phyloP scores from a whole-genome alignment of 2,113 vertebrate species.

The Anser brachyrhynchus region DNA sequence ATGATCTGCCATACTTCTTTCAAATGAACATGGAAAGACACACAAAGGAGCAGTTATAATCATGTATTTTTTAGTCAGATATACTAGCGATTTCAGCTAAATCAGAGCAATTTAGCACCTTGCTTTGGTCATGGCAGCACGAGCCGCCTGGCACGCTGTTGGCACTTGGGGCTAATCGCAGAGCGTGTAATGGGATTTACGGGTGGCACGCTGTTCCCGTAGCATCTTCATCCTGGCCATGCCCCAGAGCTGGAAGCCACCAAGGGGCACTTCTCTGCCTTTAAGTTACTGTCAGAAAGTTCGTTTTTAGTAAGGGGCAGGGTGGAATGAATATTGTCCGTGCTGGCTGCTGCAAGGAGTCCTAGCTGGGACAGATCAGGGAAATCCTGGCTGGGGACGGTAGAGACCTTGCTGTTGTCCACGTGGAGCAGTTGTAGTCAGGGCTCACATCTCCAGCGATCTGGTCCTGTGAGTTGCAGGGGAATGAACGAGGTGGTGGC shows the following conservation, averaged over 20 bases:
- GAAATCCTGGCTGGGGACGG: neutral
- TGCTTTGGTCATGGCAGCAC: neutral
- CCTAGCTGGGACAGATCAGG: neutral
- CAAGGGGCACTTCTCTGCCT: neutral
- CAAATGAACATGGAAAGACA: constrained; percentile 51
- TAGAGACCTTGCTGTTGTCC: accelerated
- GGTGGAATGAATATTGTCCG: neutral
- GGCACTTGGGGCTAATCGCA: neutral
- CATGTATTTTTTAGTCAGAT: constrained; percentile 48
- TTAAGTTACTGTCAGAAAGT: neutral
- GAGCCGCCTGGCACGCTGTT: neutral
- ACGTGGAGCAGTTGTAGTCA: neutral
- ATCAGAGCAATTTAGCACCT: constrained; percentile 30
- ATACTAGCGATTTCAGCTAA: constrained; percentile 24
- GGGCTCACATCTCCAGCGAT: neutral
- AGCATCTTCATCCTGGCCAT: neutral
- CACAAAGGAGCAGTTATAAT: constrained; percentile 63
- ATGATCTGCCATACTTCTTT: constrained; percentile 48
- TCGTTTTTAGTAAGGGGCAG: neutral
- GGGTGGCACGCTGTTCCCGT: neutral
- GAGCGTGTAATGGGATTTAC: neutral
- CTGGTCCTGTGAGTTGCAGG: neutral
- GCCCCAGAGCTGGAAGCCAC: neutral
- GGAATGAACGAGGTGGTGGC: neutral
- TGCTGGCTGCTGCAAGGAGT: neutral